phyloP scores from a whole-genome alignment of 2,113 vertebrate genomes.

The Eira barbara region DNA sequence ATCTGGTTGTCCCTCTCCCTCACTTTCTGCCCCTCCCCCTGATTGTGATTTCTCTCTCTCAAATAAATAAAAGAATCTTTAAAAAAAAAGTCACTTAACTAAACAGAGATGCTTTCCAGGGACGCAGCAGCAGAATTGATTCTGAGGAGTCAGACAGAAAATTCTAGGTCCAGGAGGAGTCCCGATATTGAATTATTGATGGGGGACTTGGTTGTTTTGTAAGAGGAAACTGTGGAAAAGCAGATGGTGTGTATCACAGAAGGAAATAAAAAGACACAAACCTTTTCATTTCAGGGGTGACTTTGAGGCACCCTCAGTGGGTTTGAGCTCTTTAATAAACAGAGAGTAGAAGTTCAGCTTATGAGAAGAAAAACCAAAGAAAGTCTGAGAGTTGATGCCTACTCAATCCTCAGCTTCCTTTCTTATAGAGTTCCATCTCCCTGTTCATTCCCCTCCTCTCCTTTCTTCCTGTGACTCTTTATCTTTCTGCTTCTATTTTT shows the following conservation, averaged over 20 bases:
- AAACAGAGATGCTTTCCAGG: not conserved
- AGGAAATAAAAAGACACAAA: not conserved
- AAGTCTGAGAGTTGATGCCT: not conserved
- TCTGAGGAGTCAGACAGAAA: not conserved
- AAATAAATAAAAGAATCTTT: not conserved
- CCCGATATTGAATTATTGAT: not conserved
- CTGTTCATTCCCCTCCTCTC: not conserved
- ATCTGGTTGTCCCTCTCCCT: not conserved
- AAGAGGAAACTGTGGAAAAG: not conserved
- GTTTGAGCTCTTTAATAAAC: not conserved
- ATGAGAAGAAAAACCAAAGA: not conserved
- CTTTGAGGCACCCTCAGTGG: not conserved
- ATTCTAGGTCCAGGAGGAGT: not conserved
- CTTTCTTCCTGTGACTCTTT: not conserved
- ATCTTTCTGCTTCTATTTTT: not conserved
- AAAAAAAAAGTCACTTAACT: not conserved
- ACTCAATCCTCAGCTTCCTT: not conserved
- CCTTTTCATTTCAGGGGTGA: not conserved
- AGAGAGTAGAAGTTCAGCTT: not conserved
- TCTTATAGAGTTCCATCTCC: not conserved
- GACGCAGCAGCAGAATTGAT: not conserved
- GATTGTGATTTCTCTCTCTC: not conserved
- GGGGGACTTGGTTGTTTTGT: not conserved
- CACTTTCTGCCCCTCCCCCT: not conserved
- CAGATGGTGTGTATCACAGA: not conserved